Conservation (phyloP, 1,140 invertebrate genomes). For the Trachymyrmex cornetzi region DNA sequence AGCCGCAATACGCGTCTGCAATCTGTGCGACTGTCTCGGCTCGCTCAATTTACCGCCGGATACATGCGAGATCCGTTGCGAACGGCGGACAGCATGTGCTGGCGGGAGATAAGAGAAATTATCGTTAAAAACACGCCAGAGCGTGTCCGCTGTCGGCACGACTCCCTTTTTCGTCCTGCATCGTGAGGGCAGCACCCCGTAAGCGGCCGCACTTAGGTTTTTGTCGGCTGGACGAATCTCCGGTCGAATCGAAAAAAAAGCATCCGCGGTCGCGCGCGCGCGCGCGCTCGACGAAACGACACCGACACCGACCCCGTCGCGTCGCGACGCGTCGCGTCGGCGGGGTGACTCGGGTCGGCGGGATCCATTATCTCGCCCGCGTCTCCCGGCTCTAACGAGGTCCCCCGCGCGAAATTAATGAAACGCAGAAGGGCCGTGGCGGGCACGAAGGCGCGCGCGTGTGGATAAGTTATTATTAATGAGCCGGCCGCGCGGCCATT, state of each 20-base stretch:
- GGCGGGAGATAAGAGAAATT: conserved; percentile 73
- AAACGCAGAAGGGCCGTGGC: conserved; percentile 52
- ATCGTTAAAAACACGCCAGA: conserved; percentile 76
- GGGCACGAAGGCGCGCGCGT: conserved; percentile 39
- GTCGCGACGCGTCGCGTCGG: background rate
- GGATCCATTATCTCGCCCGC: conserved; percentile 58
- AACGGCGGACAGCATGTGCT: conserved; percentile 73
- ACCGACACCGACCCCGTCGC: conserved; percentile 42
- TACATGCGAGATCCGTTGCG: conserved; percentile 55
- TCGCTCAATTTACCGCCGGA: conserved; percentile 71
- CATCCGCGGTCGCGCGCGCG: conserved; percentile 33
- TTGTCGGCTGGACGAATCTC: conserved; percentile 53
- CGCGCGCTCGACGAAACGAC: conserved; percentile 36
- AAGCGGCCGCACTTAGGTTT: conserved; percentile 71
- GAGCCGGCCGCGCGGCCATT: conserved; percentile 49
- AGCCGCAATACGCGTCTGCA: conserved; percentile 33
- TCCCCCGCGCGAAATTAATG: conserved; percentile 61
- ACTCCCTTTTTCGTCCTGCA: conserved; percentile 55
- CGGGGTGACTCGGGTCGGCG: conserved; percentile 54
- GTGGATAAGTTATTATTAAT: conserved; percentile 66
- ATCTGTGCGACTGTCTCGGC: conserved; percentile 66
- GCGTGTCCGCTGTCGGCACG: conserved; percentile 59
- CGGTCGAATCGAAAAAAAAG: conserved; percentile 45
- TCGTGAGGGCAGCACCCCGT: conserved; percentile 29
- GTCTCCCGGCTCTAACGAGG: conserved; percentile 60